These are phyloP conservation scores for Globia sparganii DNA, from an alignment of 2,888 invertebrate species.

Conservation along the genomic window DNA sequence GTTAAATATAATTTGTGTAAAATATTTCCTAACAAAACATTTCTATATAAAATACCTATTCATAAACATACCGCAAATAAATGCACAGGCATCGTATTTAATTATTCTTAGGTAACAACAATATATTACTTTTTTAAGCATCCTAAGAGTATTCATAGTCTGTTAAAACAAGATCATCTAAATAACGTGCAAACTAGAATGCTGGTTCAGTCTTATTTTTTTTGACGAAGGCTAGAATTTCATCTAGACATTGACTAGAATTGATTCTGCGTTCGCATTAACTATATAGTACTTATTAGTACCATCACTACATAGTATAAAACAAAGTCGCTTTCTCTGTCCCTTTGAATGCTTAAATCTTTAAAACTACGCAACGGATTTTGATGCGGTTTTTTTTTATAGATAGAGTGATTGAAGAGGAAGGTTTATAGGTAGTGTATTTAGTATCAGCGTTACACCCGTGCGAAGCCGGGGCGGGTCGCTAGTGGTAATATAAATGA, in stretches of 20 bases:
- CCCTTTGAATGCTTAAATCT: too few species aligned
- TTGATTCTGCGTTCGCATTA: background rate
- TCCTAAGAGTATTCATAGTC: constrained; percentile 1
- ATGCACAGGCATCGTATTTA: constrained; percentile 19
- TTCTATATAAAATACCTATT: background rate
- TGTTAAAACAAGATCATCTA: constrained; percentile 12
- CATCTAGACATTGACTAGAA: background rate
- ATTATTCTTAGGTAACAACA: constrained; percentile 2
- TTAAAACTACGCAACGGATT: too few species aligned
- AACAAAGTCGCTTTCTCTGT: too few species aligned
- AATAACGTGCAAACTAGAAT: constrained; percentile 13
- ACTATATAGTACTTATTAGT: background rate
- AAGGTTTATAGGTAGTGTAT: too few species aligned
- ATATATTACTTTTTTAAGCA: background rate
- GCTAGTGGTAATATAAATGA: constrained; percentile 3
- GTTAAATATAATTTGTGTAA: constrained; percentile 4
- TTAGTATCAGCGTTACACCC: too few species aligned
- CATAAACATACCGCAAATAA: background rate
- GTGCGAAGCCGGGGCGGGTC: too few species aligned
- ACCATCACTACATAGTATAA: too few species aligned
- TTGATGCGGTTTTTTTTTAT: too few species aligned
- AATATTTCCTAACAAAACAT: constrained; percentile 11
- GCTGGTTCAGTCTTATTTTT: background rate
- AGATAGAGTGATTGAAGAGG: too few species aligned
- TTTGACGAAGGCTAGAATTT: background rate